These are phyloP conservation scores for Macaca fascicularis DNA, from an alignment of 2,113 vertebrate genomes.

Conservation along the genomic window T2T-MFA8v1.1 NC_088376.1:146724501-146725000, in stretches of 20 bases:
- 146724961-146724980: not conserved
- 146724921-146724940: not conserved
- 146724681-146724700: not conserved
- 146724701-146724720: not conserved
- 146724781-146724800: not conserved
- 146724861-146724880: not conserved
- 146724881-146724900: not conserved
- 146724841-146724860: not conserved
- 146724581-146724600: rapidly evolving
- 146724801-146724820: not conserved
- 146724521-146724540: not conserved
- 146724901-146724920: not conserved
- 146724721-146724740: not conserved
- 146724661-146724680: not conserved
- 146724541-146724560: not conserved
- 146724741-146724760: not conserved
- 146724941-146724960: not conserved
- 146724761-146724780: not conserved
- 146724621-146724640: not conserved
- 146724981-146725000: not conserved
- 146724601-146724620: not conserved
- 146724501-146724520: not conserved
- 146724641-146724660: not conserved
- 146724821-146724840: not conserved
- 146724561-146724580: not conserved